Percentiles rank a stretch among this genome's conserved stretches.
These are phyloP conservation scores for Ageneiosus marmoratus DNA, from an alignment of 2,113 vertebrate genomes.

Conservation along the genomic window DNA sequence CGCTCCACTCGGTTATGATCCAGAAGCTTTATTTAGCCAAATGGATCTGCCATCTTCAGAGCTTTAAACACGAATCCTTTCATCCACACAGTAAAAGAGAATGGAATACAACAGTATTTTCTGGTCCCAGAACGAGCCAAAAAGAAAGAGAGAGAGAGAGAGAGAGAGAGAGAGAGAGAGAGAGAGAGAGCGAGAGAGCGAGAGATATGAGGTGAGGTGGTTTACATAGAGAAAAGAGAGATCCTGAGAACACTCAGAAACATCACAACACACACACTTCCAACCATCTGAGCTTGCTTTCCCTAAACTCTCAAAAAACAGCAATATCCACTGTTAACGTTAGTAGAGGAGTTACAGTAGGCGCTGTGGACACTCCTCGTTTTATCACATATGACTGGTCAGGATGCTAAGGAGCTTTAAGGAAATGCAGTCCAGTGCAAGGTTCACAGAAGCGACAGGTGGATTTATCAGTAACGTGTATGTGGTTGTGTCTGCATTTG, in stretches of 20 bases:
- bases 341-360: neutral
- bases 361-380: neutral
- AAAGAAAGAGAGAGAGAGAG: slow-evolving; percentile 34
- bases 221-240: slow-evolving; percentile 28
- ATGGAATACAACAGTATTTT: slow-evolving; percentile 25
- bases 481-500: slow-evolving; percentile 10
- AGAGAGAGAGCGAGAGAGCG: no score
- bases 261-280: neutral
- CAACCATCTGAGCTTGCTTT: slow-evolving; percentile 3
- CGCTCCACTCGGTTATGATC: neutral
- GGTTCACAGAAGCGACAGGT: slow-evolving; percentile 34
- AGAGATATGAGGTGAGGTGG: slow-evolving; percentile 42
- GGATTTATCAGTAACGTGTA: slow-evolving; percentile 8
- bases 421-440: slow-evolving; percentile 22
- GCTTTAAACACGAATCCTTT: slow-evolving; percentile 27
- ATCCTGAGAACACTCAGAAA: slow-evolving; percentile 43
- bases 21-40: neutral
- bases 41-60: neutral
- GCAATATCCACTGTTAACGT: neutral
- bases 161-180: slow-evolving; percentile 12
- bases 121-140: slow-evolving; percentile 36
- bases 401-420: neutral
- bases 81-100: neutral
- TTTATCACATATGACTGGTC: neutral
- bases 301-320: neutral